These are phyloP conservation scores for Drosophila neotestacea DNA, from an alignment of 2,888 invertebrate genomes.

Conservation along the genomic window DNA sequence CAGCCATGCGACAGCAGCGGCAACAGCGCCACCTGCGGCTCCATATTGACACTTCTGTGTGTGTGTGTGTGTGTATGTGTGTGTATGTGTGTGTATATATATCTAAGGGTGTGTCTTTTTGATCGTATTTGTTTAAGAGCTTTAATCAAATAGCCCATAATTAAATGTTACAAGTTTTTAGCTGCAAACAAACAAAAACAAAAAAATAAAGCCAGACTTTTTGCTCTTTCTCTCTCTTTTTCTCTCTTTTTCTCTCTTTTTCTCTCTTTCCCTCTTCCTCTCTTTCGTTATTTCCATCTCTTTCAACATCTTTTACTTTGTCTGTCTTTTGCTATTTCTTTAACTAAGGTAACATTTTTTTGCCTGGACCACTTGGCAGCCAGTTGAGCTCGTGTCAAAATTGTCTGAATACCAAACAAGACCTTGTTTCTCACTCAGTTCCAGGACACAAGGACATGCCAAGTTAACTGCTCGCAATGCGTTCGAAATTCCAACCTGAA, in stretches of 20 bases:
- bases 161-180: conserved; percentile 60
- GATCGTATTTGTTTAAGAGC: conserved; percentile 57
- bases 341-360: conserved; percentile 9
- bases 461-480: conserved; percentile 59
- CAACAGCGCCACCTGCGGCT: conserved; percentile 73
- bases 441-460: conserved; percentile 18
- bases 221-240: conserved; percentile 7
- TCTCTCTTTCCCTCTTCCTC: background rate
- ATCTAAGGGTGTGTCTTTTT: conserved; percentile 15
- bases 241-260: background rate
- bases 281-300: background rate
- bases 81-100: background rate
- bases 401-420: conserved; percentile 52
- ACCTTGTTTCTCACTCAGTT: background rate
- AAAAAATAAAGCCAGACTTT: background rate
- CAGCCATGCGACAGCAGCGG: conserved; percentile 71
- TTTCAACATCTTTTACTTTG: background rate
- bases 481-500: conserved; percentile 46
- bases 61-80: background rate
- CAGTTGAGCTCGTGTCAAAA: conserved; percentile 45
- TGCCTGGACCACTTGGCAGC: conserved; percentile 24
- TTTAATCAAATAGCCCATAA: conserved; percentile 66
- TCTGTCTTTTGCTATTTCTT: conserved; percentile 10
- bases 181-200: conserved; percentile 27
- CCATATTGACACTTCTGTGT: conserved; percentile 66